A percentile compares a stretch with the other conserved stretches of the same genome.
Evolutionary conservation across 1,140 invertebrate species (phyloP).

Genomic region (Drosophila lowei): DNA sequence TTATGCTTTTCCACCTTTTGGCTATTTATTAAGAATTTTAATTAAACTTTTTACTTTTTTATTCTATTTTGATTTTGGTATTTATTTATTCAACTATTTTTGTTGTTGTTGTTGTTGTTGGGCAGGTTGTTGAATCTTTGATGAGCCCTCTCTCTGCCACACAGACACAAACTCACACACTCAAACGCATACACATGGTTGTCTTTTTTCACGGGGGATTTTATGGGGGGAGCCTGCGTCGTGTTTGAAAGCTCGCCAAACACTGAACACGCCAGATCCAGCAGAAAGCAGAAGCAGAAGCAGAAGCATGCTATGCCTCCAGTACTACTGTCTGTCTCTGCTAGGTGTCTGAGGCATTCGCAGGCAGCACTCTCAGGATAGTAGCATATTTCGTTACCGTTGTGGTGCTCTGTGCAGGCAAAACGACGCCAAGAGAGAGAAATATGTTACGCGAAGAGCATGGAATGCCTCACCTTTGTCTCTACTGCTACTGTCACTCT

Average conservation of each 20-base stretch:
- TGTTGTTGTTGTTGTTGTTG: slow-evolving; percentile 28
- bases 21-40: slow-evolving; percentile 42
- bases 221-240: slow-evolving; percentile 6
- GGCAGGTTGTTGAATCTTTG: slow-evolving; percentile 74
- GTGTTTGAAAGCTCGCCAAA: slow-evolving; percentile 60
- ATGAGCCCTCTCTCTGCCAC: slow-evolving; percentile 41
- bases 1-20: too few relatives aligned
- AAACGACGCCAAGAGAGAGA: too few relatives aligned
- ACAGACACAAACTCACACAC: slow-evolving; percentile 33
- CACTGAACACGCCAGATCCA: slow-evolving; percentile 48
- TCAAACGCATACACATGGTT: slow-evolving; percentile 22
- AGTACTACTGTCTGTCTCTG: slow-evolving; percentile 6
- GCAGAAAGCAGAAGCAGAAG: too few relatives aligned
- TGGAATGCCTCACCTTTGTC: not conserved
- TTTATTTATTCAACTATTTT: slow-evolving; percentile 30
- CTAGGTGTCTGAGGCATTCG: not conserved
- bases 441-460: too few relatives aligned
- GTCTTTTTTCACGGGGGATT: slow-evolving; percentile 52
- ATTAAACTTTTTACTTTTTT: not conserved
- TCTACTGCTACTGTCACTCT: not conserved
- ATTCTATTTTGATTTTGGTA: slow-evolving; percentile 42
- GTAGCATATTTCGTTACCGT: too few relatives aligned
- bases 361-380: too few relatives aligned
- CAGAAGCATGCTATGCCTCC: slow-evolving; percentile 13
- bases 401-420: too few relatives aligned